phyloP scores from a whole-genome alignment of 2,797 vertebrate genomes.

The Lacerta viridis region DNA sequence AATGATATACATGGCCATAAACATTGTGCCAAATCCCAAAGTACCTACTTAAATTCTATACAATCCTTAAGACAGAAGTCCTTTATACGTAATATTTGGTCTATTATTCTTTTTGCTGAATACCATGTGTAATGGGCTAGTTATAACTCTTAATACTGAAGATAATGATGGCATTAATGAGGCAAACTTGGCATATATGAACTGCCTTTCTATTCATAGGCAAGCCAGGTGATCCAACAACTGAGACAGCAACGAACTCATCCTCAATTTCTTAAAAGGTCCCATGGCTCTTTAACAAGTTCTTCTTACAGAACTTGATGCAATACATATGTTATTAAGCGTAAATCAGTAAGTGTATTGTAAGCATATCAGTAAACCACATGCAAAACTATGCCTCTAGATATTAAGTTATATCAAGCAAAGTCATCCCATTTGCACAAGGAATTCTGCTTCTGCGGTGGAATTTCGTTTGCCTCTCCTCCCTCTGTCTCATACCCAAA shows the following conservation, averaged over 20 bases:
- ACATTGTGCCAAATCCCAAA: not conserved
- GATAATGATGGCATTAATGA: slow-evolving; percentile 4
- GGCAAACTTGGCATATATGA: slow-evolving; percentile 3
- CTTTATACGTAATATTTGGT: not conserved
- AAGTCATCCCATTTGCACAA: no score
- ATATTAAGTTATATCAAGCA: not conserved
- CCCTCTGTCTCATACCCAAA: no score
- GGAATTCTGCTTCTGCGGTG: no score
- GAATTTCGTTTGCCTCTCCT: no score
- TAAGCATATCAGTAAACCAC: not conserved
- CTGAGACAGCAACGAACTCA: not conserved
- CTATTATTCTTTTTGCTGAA: not conserved
- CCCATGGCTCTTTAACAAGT: not conserved
- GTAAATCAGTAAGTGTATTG: not conserved
- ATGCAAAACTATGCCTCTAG: not conserved
- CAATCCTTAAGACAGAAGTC: slow-evolving; percentile 27
- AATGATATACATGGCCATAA: not conserved
- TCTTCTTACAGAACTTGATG: not conserved
- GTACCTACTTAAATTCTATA: not conserved
- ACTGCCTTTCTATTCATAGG: slow-evolving; percentile 6
- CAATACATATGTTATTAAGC: not conserved
- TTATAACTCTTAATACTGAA: not conserved
- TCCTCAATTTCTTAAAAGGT: not conserved
- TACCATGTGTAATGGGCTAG: not conserved
- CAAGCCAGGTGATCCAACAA: not conserved